Evolutionary conservation across 2,888 invertebrate species (phyloP), one percentile per base, ranked within the genome.

Genomic region (Amblyteles armatorius): DNA sequence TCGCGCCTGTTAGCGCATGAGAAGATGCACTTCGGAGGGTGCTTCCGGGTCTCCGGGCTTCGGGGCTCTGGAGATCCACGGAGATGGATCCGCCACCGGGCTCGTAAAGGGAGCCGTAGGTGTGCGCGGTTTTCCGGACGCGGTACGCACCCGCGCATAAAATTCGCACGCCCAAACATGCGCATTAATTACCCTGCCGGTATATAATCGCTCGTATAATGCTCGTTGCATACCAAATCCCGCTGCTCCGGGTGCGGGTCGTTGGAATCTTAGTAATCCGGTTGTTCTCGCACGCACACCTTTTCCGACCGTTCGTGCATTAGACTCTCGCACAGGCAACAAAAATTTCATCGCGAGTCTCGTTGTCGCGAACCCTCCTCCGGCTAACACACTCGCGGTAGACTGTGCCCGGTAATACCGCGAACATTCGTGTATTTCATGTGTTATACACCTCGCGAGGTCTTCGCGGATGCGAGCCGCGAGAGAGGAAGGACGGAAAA

Each of bases 1-100:
- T 87, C 87, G 57, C 57, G 84, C 88, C 84, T 88, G 89, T 90
- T 90, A 88, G 87, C 88, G 86, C 89, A 88, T 90, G 90, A 88
- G 88, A 90, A 90, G 89, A 89, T 84, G 90, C 86, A 87, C 87
- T 78, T 68, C 73, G 63, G 67, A 68, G 63, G 80, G 87, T 87
- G 50, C 63, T 19, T 76, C 63, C 40, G 68, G 48, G 29, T 19
- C 44, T 57, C 26, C 57, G 19, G 48, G 52, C 3, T 48, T n/a
- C 22, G 52, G 63, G n/a, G 29, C 74, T n/a, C 29, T 29, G 74
- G 57, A 48, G 60, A 63, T 63, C 48, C 60, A 29, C 48, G 74
- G 22, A 57, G 29, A 44, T 57, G 57, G 26, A 63, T 44, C 9
- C 50, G 29, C 22, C 48, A 44, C 19, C 40, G 19, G 22, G 1